Conservation (phyloP, 2,888 invertebrate species). For the Eupithecia dodoneata region DNA sequence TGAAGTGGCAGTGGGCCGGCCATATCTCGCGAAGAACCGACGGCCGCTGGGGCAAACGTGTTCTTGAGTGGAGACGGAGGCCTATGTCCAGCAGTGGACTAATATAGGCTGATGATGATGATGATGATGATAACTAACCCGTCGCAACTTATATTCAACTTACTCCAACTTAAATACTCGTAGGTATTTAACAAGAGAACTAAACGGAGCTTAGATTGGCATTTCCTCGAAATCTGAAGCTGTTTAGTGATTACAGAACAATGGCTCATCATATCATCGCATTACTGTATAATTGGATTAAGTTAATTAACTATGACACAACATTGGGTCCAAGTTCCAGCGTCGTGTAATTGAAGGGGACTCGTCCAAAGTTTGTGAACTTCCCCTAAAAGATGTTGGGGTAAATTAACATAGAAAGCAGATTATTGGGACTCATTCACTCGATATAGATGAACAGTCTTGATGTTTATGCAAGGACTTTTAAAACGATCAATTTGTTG, state of each 20-base stretch:
- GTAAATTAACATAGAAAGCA: constrained; percentile 14
- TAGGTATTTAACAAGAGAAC: background rate
- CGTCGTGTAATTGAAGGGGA: constrained; percentile 65
- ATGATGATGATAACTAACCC: background rate
- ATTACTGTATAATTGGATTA: constrained; percentile 36
- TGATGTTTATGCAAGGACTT: background rate
- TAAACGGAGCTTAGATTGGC: background rate
- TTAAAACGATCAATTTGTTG: background rate
- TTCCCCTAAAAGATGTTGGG: constrained; percentile 55
- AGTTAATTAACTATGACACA: constrained; percentile 49
- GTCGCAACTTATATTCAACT: background rate
- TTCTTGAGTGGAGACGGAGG: too few species aligned
- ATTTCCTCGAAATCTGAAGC: constrained; percentile 16
- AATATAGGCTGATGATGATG: too few species aligned
- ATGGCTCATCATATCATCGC: constrained; percentile 25
- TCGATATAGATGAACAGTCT: background rate
- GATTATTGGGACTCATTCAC: background rate
- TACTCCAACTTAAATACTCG: too few species aligned
- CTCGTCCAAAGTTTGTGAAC: constrained; percentile 57
- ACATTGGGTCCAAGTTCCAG: constrained; percentile 49
- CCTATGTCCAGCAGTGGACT: too few species aligned
- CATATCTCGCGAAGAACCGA: too few species aligned
- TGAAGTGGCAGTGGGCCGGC: too few species aligned
- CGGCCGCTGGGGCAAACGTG: too few species aligned
- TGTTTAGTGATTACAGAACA: constrained; percentile 10